These are phyloP conservation scores for Elanoides forficatus DNA, from an alignment of 2,113 vertebrate species.

Conservation along the genomic window DNA sequence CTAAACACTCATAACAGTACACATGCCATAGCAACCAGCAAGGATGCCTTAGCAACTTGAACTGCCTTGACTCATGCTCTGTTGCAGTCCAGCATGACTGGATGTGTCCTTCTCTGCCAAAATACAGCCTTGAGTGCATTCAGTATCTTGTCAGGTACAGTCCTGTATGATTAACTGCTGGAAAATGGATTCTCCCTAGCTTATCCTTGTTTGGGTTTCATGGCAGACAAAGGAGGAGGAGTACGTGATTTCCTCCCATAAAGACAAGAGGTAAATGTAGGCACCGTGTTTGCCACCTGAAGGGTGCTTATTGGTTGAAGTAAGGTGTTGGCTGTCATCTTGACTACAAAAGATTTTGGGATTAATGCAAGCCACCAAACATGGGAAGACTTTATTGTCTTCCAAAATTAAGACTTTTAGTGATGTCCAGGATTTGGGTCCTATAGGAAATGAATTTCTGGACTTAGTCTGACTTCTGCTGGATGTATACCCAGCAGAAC, in stretches of 20 bases:
- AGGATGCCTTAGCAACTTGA: neutral
- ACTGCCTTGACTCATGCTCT: neutral
- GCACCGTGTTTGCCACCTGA: neutral
- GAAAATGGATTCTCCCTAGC: neutral
- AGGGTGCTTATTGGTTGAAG: neutral
- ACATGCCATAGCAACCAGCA: slow-evolving; percentile 22
- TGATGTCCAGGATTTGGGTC: neutral
- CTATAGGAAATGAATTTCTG: neutral
- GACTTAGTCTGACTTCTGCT: neutral
- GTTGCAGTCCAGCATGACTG: neutral
- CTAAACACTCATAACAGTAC: neutral
- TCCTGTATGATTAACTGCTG: neutral
- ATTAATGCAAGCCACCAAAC: neutral
- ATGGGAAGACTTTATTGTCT: neutral
- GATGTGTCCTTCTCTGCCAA: neutral
- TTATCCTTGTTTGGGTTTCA: neutral
- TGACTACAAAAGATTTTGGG: neutral
- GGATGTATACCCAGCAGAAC: neutral
- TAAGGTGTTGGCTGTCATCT: neutral
- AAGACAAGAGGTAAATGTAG: neutral
- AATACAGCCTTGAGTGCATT: neutral
- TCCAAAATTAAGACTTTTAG: neutral
- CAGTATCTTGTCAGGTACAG: neutral
- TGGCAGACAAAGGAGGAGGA: neutral
- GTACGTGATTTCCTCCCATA: neutral